A percentile compares a stretch with the other conserved stretches of the same genome.
Conservation (phyloP, 2,113 vertebrate species). For the Takifugu flavidus region DNA sequence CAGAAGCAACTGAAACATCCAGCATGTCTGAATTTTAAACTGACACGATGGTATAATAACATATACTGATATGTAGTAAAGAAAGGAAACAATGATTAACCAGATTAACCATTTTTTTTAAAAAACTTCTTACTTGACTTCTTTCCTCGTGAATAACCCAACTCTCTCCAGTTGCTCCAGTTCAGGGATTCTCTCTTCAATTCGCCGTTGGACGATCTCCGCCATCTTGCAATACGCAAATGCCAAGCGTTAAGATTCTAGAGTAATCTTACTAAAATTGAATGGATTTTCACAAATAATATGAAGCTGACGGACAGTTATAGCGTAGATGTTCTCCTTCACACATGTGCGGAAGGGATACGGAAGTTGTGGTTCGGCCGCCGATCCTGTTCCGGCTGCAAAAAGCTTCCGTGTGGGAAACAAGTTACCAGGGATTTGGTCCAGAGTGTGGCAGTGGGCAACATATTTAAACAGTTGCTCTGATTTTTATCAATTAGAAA, state of each 20-base stretch:
- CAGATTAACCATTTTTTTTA: background rate
- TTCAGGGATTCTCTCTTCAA: conserved; percentile 88
- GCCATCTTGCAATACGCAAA: conserved; percentile 77
- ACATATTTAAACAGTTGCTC: too few species aligned
- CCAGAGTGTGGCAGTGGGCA: too few species aligned
- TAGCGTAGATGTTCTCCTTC: rapidly evolving
- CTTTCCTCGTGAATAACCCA: conserved; percentile 84
- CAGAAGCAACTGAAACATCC: background rate
- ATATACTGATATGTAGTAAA: too few species aligned
- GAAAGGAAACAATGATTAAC: too few species aligned
- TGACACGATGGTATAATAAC: too few species aligned
- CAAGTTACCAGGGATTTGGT: background rate
- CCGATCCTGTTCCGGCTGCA: conserved; percentile 56
- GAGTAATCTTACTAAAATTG: background rate
- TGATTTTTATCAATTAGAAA: too few species aligned
- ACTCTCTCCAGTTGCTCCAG: conserved; percentile 90
- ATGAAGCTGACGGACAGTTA: too few species aligned
- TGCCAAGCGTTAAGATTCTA: background rate
- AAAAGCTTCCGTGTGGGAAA: background rate
- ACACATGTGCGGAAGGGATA: conserved; percentile 70
- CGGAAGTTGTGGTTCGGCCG: conserved; percentile 54
- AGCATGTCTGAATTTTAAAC: background rate
- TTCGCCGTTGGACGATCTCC: conserved; percentile 83
- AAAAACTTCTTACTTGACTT: conserved; percentile 80
- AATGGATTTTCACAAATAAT: background rate